Base-by-base conservation (phyloP, 1,140 invertebrate genomes). In the Solenopsis fugax region DNA sequence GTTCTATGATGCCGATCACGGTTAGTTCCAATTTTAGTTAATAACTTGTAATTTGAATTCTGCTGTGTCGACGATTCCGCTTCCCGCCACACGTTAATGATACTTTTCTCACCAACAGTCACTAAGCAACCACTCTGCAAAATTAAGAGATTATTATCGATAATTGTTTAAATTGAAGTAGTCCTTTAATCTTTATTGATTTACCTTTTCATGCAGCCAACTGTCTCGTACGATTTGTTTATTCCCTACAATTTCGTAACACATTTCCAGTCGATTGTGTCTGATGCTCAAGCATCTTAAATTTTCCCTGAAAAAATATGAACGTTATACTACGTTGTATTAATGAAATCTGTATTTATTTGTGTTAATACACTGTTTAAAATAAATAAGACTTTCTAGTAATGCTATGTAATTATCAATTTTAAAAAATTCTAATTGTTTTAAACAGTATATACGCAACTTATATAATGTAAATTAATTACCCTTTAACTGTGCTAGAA, bases 171-270 rank as follows among this genome's bases (percentile, higher is more conserved):
- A 72, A 29, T 54, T 65, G 0, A 21, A 34, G 12, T 65, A 76
- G 67, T 50, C 80, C 52, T 7, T n/a, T 48, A 18, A 65, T 67
- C 2, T 45, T 62, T 21, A 67, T 24, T 52, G 24, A 50, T 75
- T 87, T 93, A 97, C 97, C 90, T 96, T 96, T 77, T 95, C 87
- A 93, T 97, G 95, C 75, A 96, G 96, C 92, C 96, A 96, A 92
- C 96, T 97, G 65, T 96, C 96, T 13, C 97, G 95, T 5, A 97
- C 96, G 50, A 96, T 95, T 94, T 97, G 97, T 81, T 96, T 96
- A 93, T 97, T 97, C 18, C 94, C 95, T 9, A 89, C 76, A 87
- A 97, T 96, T 90, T 96, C 95, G 5, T 96, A 95, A 75, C 92
- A 89, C 0, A 96, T 96, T 87, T 95, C 89, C 13, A 97, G 92